Percentiles rank a stretch among this genome's conserved stretches.
phyloP scores from a whole-genome alignment of 2,797 vertebrate genomes.

The Acropternis orthonyx region DNA sequence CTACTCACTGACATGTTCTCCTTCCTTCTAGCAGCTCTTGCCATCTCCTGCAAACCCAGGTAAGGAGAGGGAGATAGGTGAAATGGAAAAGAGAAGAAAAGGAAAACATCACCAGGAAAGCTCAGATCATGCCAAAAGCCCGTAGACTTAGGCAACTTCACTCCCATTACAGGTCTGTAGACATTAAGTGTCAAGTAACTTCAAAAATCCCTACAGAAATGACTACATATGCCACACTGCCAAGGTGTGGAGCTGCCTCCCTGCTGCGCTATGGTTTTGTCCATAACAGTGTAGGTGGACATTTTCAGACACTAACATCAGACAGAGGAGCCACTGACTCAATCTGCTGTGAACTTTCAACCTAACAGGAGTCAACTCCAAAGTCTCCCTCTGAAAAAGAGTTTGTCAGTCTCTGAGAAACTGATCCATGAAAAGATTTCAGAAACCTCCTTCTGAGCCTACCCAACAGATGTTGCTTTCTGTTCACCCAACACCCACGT shows the following conservation, averaged over 20 bases:
- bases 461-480: not conserved
- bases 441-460: not conserved
- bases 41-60: not conserved
- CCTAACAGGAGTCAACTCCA: not conserved
- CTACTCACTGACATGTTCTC: not conserved
- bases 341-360: not conserved
- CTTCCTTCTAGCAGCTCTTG: not conserved
- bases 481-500: not conserved
- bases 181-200: not conserved
- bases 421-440: not conserved
- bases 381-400: not conserved
- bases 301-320: constrained; percentile 38
- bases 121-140: not conserved
- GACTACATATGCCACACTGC: not conserved
- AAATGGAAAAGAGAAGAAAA: not conserved
- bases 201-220: not conserved
- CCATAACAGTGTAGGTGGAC: not conserved
- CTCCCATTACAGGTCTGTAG: not conserved
- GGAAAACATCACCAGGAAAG: not conserved
- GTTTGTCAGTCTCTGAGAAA: not conserved
- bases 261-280: not conserved
- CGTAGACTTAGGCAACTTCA: not conserved
- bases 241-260: not conserved
- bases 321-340: constrained; percentile 10
- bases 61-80: not conserved